Evolutionary conservation across 2,888 invertebrate species (phyloP), one percentile per base, ranked within the genome.

Genomic region (Palloptera scutellata): DNA sequence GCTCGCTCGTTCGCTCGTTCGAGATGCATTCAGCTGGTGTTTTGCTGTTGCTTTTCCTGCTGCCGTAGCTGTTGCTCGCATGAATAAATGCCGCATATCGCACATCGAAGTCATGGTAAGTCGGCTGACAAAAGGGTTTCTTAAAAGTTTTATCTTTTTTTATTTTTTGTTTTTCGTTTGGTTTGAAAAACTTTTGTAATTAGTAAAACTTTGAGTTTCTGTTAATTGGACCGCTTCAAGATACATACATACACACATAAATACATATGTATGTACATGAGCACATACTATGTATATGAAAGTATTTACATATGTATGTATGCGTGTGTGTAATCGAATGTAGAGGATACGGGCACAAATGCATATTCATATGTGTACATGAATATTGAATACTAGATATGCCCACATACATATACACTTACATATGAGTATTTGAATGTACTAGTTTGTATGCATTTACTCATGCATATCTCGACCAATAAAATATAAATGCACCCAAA

Each of bases 181-280:
- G 61, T 70, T 70, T 70, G 64, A 62, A 65, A 65, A 73, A 73
- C 70, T 73, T 73, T 73, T 72, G 70, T 71, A 73, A 73, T 73
- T 73, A 73, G 70, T 69, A 66, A 61, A 72, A 69, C 69, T 69
- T 67, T 62, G 70, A 42, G 43, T 20, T 19, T 65, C 43, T 51
- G 59, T 59, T 65, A 65, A 65, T 65, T 65, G 59, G 65, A 65
- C 59, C 52, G 53, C 58, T 64, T 64, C 53, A 15, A 55, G n/a
- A 19, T 15, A 45, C 63, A 55, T 55, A 61, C 20, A 45, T 45
- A 19, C 10, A 55, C 48, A 64, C 17, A 48, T 54, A 64, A 45
- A 43, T 30, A 61, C 57, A 54, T 43, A 57, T 51, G 13, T n/a
- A 58, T 55, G 53, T 54, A 40, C 54, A 65, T 60, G n/a, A n/a